Conservation (phyloP, 1,140 invertebrate species). For the Bombus vancouverensis region DNA sequence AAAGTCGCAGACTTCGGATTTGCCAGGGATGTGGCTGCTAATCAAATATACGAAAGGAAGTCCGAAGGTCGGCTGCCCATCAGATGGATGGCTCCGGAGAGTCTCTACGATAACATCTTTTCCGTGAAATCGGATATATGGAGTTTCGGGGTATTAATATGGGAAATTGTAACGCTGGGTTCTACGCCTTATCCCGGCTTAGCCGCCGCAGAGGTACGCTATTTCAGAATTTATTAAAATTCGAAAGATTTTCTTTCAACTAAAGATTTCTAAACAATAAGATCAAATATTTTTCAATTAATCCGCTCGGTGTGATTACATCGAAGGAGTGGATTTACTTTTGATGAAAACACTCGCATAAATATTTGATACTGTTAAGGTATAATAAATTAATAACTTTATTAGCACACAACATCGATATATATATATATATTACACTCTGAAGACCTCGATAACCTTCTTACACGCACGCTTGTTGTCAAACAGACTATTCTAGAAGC, state of each 20-base stretch:
- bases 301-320: too few species aligned
- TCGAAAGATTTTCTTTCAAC: not conserved
- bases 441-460: too few species aligned
- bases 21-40: slow-evolving; percentile 90
- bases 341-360: too few species aligned
- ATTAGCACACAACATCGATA: too few species aligned
- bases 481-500: too few species aligned
- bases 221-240: not conserved
- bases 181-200: slow-evolving; percentile 95
- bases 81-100: slow-evolving; percentile 97
- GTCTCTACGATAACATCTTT: slow-evolving; percentile 95
- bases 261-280: not conserved
- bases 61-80: slow-evolving; percentile 90
- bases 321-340: too few species aligned
- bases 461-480: too few species aligned
- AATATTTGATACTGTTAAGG: too few species aligned
- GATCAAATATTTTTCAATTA: not conserved
- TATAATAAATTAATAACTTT: too few species aligned
- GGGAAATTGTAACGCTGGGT: slow-evolving; percentile 96
- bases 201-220: slow-evolving; percentile 89
- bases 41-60: slow-evolving; percentile 95
- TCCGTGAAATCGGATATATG: slow-evolving; percentile 96
- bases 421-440: too few species aligned
- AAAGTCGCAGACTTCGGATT: slow-evolving; percentile 98
- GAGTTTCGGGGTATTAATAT: slow-evolving; percentile 96